Percentiles rank a stretch among this genome's conserved stretches.
phyloP scores from a whole-genome alignment of 2,797 vertebrate species.

The Tinamus major region DNA sequence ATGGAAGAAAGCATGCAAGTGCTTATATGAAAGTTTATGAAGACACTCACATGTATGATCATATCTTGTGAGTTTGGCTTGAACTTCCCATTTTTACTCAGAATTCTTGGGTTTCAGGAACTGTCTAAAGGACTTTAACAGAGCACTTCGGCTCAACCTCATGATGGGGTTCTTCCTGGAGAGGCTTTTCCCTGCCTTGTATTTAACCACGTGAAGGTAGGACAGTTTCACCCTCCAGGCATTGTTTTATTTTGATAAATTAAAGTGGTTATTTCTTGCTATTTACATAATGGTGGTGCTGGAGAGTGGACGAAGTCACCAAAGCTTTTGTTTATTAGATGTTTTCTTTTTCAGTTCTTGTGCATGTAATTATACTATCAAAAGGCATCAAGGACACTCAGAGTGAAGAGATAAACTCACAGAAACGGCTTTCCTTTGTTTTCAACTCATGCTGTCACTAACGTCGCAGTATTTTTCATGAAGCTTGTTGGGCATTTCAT shows the following conservation, averaged over 20 bases:
- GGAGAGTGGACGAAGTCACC: not conserved
- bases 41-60: not conserved
- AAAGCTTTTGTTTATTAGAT: not conserved
- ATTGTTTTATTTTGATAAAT: not conserved
- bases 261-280: not conserved
- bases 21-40: not conserved
- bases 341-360: not conserved
- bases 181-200: not conserved
- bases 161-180: not conserved
- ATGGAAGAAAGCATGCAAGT: not conserved
- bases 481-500: not conserved
- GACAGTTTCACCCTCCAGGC: not conserved
- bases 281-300: not conserved
- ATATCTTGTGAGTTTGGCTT: not conserved
- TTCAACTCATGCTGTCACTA: not conserved
- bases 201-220: not conserved
- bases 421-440: not conserved
- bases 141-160: not conserved
- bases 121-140: not conserved
- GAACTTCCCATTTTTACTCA: not conserved
- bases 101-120: not conserved
- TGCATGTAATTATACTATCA: not conserved
- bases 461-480: not conserved
- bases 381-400: not conserved
- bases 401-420: not conserved